These are phyloP conservation scores for Myopa tessellatipennis DNA, from an alignment of 2,888 invertebrate genomes.

Conservation along the genomic window DNA sequence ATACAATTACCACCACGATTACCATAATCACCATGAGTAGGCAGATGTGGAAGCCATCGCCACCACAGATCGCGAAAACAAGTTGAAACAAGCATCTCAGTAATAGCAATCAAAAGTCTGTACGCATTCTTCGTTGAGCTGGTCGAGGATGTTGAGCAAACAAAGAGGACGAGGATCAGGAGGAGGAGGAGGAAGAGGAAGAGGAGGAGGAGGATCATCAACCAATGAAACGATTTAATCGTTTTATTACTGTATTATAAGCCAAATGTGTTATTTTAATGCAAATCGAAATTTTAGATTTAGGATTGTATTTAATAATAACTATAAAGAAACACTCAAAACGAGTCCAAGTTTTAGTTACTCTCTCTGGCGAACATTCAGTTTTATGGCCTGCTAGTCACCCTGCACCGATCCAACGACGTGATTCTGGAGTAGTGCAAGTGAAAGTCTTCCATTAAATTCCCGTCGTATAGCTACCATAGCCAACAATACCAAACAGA, in stretches of 20 bases:
- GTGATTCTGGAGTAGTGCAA: not conserved
- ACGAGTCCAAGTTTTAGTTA: not conserved
- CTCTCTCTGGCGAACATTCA: not conserved
- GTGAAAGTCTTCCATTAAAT: slow-evolving; percentile 3
- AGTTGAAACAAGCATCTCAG: slow-evolving; percentile 52
- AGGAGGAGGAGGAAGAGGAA: slow-evolving; percentile 52
- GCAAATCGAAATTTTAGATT: slow-evolving; percentile 49
- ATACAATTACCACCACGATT: slow-evolving; percentile 63
- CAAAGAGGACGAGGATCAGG: slow-evolving; percentile 50
- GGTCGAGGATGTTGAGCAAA: slow-evolving; percentile 57
- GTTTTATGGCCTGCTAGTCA: not conserved
- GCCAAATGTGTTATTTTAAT: slow-evolving; percentile 68
- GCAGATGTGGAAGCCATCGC: slow-evolving; percentile 22
- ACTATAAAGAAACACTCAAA: slow-evolving; percentile 57
- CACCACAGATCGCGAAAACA: slow-evolving; percentile 65
- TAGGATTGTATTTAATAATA: slow-evolving; percentile 56
- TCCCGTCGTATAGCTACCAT: not conserved
- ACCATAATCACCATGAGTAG: slow-evolving; percentile 47
- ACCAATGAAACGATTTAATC: slow-evolving; percentile 46
- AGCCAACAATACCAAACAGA: not conserved
- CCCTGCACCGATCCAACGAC: not conserved
- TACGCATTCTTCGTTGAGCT: slow-evolving; percentile 65
- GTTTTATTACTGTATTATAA: slow-evolving; percentile 57
- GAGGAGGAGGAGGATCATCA: slow-evolving; percentile 48
- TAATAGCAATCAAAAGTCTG: slow-evolving; percentile 52